These are phyloP conservation scores for Anolis apletophallus DNA, from an alignment of 2,797 vertebrate genomes.

Conservation along the genomic window DNA sequence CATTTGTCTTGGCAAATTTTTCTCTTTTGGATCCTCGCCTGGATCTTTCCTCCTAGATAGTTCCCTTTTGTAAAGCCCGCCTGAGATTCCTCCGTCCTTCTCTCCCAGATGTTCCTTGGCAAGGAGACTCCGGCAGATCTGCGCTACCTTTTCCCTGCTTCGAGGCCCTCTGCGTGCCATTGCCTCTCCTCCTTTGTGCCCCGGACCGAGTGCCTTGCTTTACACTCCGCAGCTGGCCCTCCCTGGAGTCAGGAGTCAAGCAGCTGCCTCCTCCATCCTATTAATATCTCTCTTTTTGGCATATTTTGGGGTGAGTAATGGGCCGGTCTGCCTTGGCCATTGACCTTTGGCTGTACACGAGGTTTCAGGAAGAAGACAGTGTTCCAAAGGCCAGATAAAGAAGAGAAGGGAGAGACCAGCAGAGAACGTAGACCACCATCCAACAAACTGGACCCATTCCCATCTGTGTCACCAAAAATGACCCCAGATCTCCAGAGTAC, in stretches of 20 bases:
- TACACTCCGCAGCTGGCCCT: conserved; percentile 7
- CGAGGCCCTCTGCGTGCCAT: too few relatives aligned
- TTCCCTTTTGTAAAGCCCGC: too few relatives aligned
- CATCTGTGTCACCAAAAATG: too few relatives aligned
- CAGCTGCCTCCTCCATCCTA: conserved; percentile 49
- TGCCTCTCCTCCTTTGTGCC: neutral
- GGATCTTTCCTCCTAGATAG: too few relatives aligned
- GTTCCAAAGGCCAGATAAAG: neutral
- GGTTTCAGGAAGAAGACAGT: conserved; percentile 34
- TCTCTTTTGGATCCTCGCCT: neutral
- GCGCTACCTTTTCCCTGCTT: neutral
- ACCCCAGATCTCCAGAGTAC: too few relatives aligned
- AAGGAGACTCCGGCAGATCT: too few relatives aligned
- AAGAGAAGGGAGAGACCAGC: too few relatives aligned
- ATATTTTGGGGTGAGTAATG: conserved; percentile 65
- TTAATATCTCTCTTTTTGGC: conserved; percentile 64
- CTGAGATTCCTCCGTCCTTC: neutral
- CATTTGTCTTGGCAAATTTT: neutral
- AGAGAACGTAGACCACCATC: too few relatives aligned
- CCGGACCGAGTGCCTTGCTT: neutral
- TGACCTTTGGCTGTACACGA: conserved; percentile 32
- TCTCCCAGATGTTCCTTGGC: neutral
- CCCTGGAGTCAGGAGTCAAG: conserved; percentile 41
- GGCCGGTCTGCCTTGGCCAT: conserved; percentile 25
- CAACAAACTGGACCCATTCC: too few relatives aligned